Base-by-base conservation (phyloP, 2,797 vertebrate genomes). In the Falco columbarius region DNA sequence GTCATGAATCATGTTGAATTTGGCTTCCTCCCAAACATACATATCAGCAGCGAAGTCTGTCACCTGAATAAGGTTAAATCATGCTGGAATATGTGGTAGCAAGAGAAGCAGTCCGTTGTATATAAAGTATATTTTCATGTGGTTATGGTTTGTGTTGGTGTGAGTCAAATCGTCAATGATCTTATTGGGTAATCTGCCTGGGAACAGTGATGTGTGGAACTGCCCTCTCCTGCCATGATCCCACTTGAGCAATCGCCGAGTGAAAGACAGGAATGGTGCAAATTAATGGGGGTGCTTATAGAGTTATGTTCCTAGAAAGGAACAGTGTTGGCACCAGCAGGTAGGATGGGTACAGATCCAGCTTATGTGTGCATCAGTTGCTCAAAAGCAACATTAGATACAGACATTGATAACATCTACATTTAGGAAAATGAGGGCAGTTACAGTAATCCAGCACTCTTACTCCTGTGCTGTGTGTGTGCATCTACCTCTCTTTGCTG, bases 241-340 rank as follows among this genome's bases (percentile, higher is more conserved):
- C 58, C n/a, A 15, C 47, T 86, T 85, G 49, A 81, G 56, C 22
- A 66, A 5, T 54, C 1, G 0, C 4, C 2, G 3, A 52, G 3
- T 66, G 34, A 86, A 79, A 80, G 73, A 27, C 1, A 2, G 30
- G 29, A 46, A 49, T 38, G 4, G 52, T 38, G 52, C 7, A 74
- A 68, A 49, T 5, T 30, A 22, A 59, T 52, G 42, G 49, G 36
- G 27, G 66, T 79, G 42, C 67, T 56, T 46, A 51, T 14, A 40
- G 20, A 66, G 29, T 13, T 90, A 7, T 32, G 18, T 92, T 94
- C 87, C 87, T 94, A 75, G 94, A 96, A 95, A 94, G 75, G 68
- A 89, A 44, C 51, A 51, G 10, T 14, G 34, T 36, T 23, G 30
- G 58, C 30, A 75, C 18, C 27, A 86, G 38, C 40, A 58, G 38